These are phyloP conservation scores for Mesopsocus fuscifrons DNA, from an alignment of 2,888 invertebrate species.

Conservation along the genomic window DNA sequence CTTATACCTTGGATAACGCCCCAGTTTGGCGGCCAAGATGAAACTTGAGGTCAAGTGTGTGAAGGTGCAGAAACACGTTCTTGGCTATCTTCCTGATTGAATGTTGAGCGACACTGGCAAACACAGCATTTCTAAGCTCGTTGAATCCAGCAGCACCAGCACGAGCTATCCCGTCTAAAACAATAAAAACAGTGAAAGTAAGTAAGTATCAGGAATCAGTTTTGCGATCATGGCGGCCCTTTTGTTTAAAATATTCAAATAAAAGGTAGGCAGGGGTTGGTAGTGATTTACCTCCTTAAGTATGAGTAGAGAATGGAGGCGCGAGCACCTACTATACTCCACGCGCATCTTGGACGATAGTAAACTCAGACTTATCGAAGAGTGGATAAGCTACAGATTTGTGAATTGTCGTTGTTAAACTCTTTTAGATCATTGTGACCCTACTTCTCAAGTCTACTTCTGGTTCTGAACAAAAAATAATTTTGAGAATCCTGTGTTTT, in stretches of 20 bases:
- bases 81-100: conserved; percentile 86
- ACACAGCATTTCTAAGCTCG: conserved; percentile 93
- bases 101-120: conserved; percentile 92
- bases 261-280: neutral
- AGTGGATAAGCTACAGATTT: no score
- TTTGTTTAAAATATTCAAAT: conserved; percentile 2
- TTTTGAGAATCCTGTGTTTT: no score
- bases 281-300: no score
- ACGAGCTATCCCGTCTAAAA: conserved; percentile 80
- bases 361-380: no score
- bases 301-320: no score
- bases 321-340: no score
- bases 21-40: conserved; percentile 92
- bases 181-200: conserved; percentile 12
- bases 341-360: no score
- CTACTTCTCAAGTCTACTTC: no score
- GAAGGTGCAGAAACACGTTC: conserved; percentile 90
- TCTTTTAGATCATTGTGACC: no score
- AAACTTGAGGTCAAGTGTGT: conserved; percentile 83
- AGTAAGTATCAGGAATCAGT: conserved; percentile 5
- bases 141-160: conserved; percentile 83
- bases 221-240: no score
- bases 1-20: conserved; percentile 74
- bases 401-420: no score
- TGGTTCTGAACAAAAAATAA: no score